A percentile compares a stretch with the other conserved stretches of the same genome.
Evolutionary conservation across 2,888 invertebrate species (phyloP).

Genomic region (Julus scandinavius): DNA sequence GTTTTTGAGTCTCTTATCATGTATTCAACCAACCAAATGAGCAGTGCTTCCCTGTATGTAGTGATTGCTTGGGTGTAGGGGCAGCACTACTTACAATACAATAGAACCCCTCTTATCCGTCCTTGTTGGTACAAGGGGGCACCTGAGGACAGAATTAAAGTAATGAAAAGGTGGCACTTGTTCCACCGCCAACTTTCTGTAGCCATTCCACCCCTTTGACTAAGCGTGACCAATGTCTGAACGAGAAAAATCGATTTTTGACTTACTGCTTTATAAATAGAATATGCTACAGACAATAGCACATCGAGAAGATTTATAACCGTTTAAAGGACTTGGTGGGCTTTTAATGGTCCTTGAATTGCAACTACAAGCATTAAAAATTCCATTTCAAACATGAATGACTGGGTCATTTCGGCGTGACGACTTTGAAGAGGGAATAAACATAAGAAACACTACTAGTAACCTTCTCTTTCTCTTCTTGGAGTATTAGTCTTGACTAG

Average conservation of each 20-base stretch:
- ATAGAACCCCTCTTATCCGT: no score
- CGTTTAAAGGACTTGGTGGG: not conserved
- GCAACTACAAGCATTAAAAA: not conserved
- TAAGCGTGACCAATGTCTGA: not conserved
- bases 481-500: no score
- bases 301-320: not conserved
- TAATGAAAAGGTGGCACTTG: not conserved
- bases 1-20: not conserved
- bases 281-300: not conserved
- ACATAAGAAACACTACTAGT: no score
- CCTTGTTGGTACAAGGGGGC: no score
- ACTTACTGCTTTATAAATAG: not conserved
- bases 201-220: no score
- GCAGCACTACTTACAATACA: no score
- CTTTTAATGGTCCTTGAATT: not conserved
- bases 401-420: not conserved
- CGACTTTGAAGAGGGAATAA: not conserved
- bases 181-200: no score
- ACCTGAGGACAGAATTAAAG: no score
- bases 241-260: not conserved
- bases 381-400: not conserved
- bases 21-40: not conserved
- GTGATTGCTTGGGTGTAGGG: not conserved
- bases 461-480: no score
- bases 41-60: not conserved